Evolutionary conservation across 2,113 vertebrate species (phyloP).

Genomic region (Tenrec ecaudatus): DNA sequence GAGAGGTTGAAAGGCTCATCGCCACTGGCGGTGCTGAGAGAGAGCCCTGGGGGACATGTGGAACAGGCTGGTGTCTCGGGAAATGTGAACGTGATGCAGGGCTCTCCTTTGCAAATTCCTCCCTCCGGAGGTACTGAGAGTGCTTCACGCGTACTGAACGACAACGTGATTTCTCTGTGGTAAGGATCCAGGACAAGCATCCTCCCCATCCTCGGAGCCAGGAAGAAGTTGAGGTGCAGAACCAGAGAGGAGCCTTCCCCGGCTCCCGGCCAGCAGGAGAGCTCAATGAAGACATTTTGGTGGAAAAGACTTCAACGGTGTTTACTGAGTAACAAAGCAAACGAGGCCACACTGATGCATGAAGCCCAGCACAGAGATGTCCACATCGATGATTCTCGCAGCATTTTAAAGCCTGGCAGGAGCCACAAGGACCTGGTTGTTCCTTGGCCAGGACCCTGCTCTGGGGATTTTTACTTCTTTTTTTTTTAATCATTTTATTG

Average conservation of each 20-base stretch:
- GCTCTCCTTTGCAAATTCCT: conserved; percentile 3
- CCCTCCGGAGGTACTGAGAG: conserved; percentile 53
- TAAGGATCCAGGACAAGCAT: neutral
- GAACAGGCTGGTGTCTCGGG: neutral
- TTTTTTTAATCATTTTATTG: too few species aligned
- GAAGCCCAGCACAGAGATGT: neutral
- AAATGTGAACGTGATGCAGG: neutral
- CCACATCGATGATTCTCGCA: neutral
- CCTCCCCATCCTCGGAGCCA: conserved; percentile 7
- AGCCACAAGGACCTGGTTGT: neutral
- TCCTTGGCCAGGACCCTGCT: neutral
- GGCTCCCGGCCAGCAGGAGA: neutral
- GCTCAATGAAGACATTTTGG: neutral
- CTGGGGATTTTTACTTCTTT: conserved; percentile 23
- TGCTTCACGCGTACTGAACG: conserved; percentile 65
- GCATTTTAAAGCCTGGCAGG: neutral
- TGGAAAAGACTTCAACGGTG: neutral
- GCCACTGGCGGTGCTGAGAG: neutral
- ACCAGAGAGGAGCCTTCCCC: neutral
- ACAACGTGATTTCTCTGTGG: conserved; percentile 3
- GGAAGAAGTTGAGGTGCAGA: conserved; percentile 18
- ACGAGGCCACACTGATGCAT: neutral
- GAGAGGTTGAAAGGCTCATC: neutral
- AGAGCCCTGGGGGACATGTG: neutral
- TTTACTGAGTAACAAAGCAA: conserved; percentile 26